Conservation (phyloP, 2,797 vertebrate species). For the Peromyscus nudipes region DNA sequence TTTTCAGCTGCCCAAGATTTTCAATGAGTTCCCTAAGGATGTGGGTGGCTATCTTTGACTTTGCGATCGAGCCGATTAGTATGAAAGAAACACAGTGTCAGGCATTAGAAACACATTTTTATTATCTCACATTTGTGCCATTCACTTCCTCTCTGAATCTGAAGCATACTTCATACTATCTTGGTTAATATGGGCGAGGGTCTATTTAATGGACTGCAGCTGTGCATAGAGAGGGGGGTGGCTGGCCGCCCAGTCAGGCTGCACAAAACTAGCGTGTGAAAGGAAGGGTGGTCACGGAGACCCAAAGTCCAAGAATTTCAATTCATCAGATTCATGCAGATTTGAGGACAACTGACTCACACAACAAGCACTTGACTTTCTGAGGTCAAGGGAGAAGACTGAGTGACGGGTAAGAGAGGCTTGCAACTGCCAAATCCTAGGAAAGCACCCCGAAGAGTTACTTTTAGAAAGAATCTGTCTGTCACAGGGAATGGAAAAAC, state of each 20-base stretch:
- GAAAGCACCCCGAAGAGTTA: neutral
- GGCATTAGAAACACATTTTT: constrained; percentile 72
- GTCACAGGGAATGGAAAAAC: neutral
- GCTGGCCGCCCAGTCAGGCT: neutral
- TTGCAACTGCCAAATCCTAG: neutral
- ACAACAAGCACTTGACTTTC: neutral
- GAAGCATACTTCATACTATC: constrained; percentile 59
- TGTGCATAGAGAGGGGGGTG: neutral
- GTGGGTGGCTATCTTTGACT: constrained; percentile 79
- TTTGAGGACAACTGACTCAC: neutral
- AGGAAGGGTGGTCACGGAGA: neutral
- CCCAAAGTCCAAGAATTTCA: neutral
- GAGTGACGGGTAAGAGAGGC: neutral
- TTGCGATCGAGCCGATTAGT: constrained; percentile 64
- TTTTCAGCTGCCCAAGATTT: constrained; percentile 77
- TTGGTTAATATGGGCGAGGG: constrained; percentile 30
- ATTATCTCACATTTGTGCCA: constrained; percentile 70
- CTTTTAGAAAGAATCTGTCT: constrained; percentile 26
- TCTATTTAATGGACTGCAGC: constrained; percentile 32
- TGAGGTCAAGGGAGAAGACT: neutral
- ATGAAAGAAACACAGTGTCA: constrained; percentile 68
- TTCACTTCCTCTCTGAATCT: constrained; percentile 72
- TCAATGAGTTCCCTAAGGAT: constrained; percentile 73
- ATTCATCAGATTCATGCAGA: neutral
- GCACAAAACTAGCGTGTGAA: neutral